Percentiles rank a stretch among this genome's conserved stretches.
Conservation (phyloP, 2,113 vertebrate genomes). For the Brachyistius frenatus region DNA sequence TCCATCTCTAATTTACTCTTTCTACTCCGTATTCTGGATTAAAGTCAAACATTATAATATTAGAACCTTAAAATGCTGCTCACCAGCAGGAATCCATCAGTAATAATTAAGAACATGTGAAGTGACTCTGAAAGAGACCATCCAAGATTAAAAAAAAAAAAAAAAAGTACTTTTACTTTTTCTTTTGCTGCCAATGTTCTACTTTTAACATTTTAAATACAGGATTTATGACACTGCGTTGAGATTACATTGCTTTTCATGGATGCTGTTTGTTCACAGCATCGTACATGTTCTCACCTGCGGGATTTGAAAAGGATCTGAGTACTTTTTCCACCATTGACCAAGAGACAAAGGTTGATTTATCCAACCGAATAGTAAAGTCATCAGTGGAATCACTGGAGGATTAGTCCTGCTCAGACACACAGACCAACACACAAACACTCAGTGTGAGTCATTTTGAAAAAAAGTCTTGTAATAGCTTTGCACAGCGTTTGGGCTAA, state of each 20-base stretch:
- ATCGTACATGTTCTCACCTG: not conserved
- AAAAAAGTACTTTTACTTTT: too few relatives aligned
- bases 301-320: not conserved
- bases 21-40: too few relatives aligned
- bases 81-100: too few relatives aligned
- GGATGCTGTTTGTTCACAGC: not conserved
- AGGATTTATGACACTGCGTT: not conserved
- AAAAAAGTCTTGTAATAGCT: slow-evolving; percentile 75
- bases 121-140: too few relatives aligned
- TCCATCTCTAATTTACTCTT: too few relatives aligned
- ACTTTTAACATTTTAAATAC: too few relatives aligned
- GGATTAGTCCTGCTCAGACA: slow-evolving; percentile 30
- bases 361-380: slow-evolving; percentile 20
- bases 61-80: too few relatives aligned
- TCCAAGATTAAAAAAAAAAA: too few relatives aligned
- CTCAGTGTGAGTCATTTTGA: slow-evolving; percentile 64
- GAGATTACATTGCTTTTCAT: not conserved
- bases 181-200: too few relatives aligned
- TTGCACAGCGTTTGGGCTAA: slow-evolving; percentile 78
- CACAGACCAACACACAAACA: slow-evolving; percentile 8
- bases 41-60: too few relatives aligned
- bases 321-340: slow-evolving; percentile 3
- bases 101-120: too few relatives aligned
- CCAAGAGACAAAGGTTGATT: slow-evolving; percentile 36
- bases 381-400: slow-evolving; percentile 18